Evolutionary conservation across 2,113 vertebrate species (phyloP), one percentile per base, ranked within the genome.

Genomic region (Chaetodon trifascialis): DNA sequence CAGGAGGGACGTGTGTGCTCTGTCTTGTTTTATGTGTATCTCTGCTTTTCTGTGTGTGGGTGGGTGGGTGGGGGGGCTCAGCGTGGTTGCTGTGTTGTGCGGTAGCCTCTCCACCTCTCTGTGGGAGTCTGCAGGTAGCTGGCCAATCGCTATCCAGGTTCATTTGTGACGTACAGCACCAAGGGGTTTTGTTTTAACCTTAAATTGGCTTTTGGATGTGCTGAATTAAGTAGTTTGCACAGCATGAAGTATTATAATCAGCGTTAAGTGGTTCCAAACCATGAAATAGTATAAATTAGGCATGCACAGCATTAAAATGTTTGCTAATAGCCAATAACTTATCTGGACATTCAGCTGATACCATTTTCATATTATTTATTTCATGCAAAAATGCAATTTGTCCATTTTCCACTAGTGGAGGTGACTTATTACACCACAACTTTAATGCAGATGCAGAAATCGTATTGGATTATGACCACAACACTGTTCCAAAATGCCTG

Each of bases 91-190:
- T 73, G 68, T 70, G 16, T 7, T 55, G 59, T 72, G 19, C 21
- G 68, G 46, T 10, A 36, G 15, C 56, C 12, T 85, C 69, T 89
- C 15, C 46, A 68, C 16, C 25, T 17, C 54, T 21, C 66, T 73
- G 83, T 71, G 76, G 75, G 75, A 67, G 64, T 56, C 64, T 72
- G 86, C 49, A 44, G 51, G 64, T 34, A 58, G 49, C 46, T n/a
- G 56, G 54, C 10, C 34, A 17, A 72, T 51, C 51, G 38, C 1
- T 38, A 21, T 66, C 7, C 44, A 23, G 36, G 60, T 59, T 69
- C 21, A 64, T 69, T 7, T 76, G 17, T 42, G 49, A 65, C 17
- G 11, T 19, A 7, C 19, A 70, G 47, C 51, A 68, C 36, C 3
- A 4, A 36, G 1, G 11, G 59, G 55, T 12, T 71, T 63, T 68